Conservation (phyloP, 2,113 vertebrate species). For the Oenanthe oenanthe region DNA sequence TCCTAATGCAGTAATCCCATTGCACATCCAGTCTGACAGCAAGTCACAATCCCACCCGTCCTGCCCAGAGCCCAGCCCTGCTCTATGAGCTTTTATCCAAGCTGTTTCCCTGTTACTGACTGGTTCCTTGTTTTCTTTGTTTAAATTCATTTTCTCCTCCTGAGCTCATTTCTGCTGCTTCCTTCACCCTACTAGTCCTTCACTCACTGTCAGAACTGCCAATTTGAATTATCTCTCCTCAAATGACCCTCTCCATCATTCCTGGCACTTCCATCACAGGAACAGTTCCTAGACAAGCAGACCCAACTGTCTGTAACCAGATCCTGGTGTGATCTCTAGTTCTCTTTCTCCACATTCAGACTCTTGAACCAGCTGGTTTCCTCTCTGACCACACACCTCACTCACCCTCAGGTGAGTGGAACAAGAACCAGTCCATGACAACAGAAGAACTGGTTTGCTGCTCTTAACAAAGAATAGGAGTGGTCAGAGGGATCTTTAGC, state of each 20-base stretch:
- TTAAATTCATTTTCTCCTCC: neutral
- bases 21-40: neutral
- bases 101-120: neutral
- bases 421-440: neutral
- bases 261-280: neutral
- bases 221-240: neutral
- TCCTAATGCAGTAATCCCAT: neutral
- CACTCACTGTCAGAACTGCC: neutral
- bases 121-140: neutral
- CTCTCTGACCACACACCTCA: neutral
- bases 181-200: neutral
- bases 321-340: neutral
- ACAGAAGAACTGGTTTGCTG: neutral
- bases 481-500: neutral
- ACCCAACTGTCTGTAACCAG: neutral
- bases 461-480: accelerated
- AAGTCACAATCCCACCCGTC: neutral
- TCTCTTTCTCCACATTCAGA: neutral
- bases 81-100: neutral
- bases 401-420: accelerated
- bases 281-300: neutral
- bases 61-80: neutral
- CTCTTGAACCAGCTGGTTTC: neutral
- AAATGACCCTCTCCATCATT: neutral
- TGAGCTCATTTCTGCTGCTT: neutral